These are phyloP conservation scores for Osmerus eperlanus DNA, from an alignment of 2,113 vertebrate genomes.

Conservation along the genomic window DNA sequence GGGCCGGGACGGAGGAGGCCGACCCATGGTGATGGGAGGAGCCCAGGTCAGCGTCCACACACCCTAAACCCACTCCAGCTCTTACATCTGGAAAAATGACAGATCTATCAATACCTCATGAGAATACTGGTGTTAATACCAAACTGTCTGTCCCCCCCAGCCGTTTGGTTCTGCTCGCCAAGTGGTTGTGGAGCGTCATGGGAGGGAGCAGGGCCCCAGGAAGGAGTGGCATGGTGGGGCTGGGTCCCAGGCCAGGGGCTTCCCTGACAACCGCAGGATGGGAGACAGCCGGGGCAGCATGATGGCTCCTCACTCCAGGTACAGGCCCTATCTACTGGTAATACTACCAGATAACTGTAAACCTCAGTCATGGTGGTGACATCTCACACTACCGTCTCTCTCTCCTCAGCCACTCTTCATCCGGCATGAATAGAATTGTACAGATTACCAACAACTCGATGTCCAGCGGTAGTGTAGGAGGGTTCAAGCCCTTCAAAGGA, in stretches of 20 bases:
- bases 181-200: conserved; percentile 85
- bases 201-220: conserved; percentile 84
- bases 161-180: conserved; percentile 87
- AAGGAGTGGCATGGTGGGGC: conserved; percentile 91
- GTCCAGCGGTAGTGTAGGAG: conserved; percentile 79
- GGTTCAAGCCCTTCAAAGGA: conserved; percentile 95
- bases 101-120: no score
- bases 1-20: conserved; percentile 74
- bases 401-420: conserved; percentile 80
- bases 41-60: conserved; percentile 73
- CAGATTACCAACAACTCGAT: conserved; percentile 92
- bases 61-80: not conserved
- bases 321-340: conserved; percentile 22
- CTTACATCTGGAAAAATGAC: no score
- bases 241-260: conserved; percentile 80
- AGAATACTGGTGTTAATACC: not conserved
- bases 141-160: conserved; percentile 52
- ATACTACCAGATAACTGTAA: not conserved
- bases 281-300: conserved; percentile 81
- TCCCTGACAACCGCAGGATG: conserved; percentile 81
- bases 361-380: not conserved
- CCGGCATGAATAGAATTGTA: conserved; percentile 92
- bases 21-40: conserved; percentile 74
- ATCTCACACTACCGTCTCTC: not conserved
- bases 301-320: conserved; percentile 88